Base-by-base conservation (phyloP, 2,888 invertebrate species). In the Isotomurus palustris region DNA sequence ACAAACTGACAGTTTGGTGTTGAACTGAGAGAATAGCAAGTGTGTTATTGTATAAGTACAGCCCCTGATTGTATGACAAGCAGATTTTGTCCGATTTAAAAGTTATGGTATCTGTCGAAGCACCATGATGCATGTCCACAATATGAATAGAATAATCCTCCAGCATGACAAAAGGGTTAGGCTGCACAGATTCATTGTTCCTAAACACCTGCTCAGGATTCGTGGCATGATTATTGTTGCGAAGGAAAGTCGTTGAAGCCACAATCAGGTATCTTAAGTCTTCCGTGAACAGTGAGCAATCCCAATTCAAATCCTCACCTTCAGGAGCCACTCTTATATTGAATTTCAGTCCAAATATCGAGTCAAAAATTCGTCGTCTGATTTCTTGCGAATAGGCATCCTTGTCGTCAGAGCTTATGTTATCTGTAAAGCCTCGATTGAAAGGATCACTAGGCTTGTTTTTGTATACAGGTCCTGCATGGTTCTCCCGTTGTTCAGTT, bases 261-360 rank as follows among this genome's bases (percentile, higher is more conserved):
- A 95, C 86, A 68, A 92, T 85, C 0, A 91, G 88, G 77, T 87
- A 91, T 67, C 84, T 79, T 0, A 91, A 90, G 77, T 94, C 89
- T 70, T 92, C 91, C 14, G 92, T 89, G 73, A 96, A 96, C 2
- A 96, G 77, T 76, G 93, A 93, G 74, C 95, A 96, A 75, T 96
- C 96, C 63, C 95, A 79, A 75, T 95, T 95, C 50, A 96, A 76
- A 74, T 92, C 91, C 74, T 90, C 88, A 36, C 83, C 80, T 72
- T 84, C 58, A 72, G 86, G 83, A 51, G 88, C 86, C 14, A 92
- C 87, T 76, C 84, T 85, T 0, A 91, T 86, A 32, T 83, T 82
- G 75, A 85, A 86, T 77, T 87, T 88, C 35, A 85, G 80, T 80
- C 83, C 84, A 72, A 95, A 94, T 75, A 94, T 89, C 56, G 84